Evolutionary conservation across 2,888 invertebrate genomes (phyloP).

Genomic region (Cerceris rybyensis): DNA sequence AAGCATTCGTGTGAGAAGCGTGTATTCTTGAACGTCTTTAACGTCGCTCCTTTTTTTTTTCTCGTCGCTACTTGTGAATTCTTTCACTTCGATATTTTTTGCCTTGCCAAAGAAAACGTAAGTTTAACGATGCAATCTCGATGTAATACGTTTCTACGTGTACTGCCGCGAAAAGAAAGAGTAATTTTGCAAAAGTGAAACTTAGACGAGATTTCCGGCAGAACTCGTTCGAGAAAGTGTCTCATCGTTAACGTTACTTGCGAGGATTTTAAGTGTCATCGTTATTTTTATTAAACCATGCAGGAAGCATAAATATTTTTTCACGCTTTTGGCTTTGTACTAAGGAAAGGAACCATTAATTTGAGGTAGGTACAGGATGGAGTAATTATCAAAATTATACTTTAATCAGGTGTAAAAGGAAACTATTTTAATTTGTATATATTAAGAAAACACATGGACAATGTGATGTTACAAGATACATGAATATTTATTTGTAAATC

Average conservation of each 20-base stretch:
- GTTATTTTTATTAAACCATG: not conserved
- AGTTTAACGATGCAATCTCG: not conserved
- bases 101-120: not conserved
- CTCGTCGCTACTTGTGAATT: not conserved
- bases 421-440: too few relatives aligned
- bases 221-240: conserved; percentile 36
- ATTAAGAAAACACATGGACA: conserved; percentile 4
- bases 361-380: too few relatives aligned
- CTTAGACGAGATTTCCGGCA: conserved; percentile 46
- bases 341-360: too few relatives aligned
- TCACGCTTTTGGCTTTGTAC: too few relatives aligned
- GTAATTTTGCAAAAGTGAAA: conserved; percentile 56
- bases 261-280: conserved; percentile 12
- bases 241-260: conserved; percentile 28
- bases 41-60: not conserved
- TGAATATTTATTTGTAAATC: conserved; percentile 64
- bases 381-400: too few relatives aligned
- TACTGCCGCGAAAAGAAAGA: conserved; percentile 16
- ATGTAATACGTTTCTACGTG: conserved; percentile 12
- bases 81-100: not conserved
- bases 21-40: not conserved
- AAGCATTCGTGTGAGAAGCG: conserved; percentile 11
- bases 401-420: too few relatives aligned
- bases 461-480: conserved; percentile 31
- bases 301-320: too few relatives aligned